Evolutionary conservation across 2,797 vertebrate species (phyloP).

Genomic region (Moxostoma hubbsi): DNA sequence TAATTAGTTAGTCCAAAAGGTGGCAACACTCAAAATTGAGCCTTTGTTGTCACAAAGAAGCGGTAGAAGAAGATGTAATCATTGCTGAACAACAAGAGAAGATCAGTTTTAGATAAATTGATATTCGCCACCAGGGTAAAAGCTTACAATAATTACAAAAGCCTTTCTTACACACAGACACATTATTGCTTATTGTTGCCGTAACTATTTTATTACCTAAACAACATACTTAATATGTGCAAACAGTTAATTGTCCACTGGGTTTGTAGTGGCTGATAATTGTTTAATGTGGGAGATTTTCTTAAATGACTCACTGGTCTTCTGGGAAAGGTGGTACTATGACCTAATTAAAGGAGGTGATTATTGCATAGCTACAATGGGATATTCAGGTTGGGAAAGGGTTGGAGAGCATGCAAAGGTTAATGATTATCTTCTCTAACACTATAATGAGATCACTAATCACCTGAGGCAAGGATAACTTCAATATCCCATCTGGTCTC

Average conservation of each 20-base stretch:
- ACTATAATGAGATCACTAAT: constrained; percentile 71
- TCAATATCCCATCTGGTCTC: constrained; percentile 56
- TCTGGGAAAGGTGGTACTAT: constrained; percentile 71
- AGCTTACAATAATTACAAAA: constrained; percentile 45
- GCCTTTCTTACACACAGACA: neutral
- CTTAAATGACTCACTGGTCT: constrained; percentile 58
- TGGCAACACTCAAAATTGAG: no score
- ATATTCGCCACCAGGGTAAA: constrained; percentile 22
- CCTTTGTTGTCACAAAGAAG: no score
- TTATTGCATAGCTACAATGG: constrained; percentile 69
- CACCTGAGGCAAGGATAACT: constrained; percentile 71
- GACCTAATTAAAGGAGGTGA: constrained; percentile 72
- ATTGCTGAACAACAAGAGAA: no score
- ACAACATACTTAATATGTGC: constrained; percentile 48
- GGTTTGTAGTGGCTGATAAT: constrained; percentile 45
- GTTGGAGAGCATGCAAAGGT: constrained; percentile 66
- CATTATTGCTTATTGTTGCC: neutral
- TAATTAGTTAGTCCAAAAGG: no score
- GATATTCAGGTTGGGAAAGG: constrained; percentile 46
- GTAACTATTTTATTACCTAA: constrained; percentile 24
- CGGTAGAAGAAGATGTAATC: no score
- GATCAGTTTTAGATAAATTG: neutral
- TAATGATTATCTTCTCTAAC: constrained; percentile 68
- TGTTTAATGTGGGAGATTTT: constrained; percentile 51
- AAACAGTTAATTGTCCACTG: constrained; percentile 47